phyloP scores from a whole-genome alignment of 2,888 invertebrate genomes.

The Tinea semifulvella region DNA sequence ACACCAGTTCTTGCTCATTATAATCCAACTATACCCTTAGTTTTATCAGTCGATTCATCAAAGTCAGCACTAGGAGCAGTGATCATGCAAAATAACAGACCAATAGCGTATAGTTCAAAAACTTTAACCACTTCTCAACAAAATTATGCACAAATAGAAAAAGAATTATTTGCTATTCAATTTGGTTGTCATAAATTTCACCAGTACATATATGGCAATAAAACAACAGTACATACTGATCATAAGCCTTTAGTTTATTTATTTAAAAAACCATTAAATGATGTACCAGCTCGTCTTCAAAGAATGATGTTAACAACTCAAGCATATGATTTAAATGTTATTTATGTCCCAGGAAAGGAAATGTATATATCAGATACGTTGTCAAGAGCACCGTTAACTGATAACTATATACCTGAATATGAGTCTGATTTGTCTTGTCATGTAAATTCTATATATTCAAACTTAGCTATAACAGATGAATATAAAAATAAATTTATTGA shows the following conservation, averaged over 20 bases:
- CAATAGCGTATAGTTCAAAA: slow-evolving; percentile 24
- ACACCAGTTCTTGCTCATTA: slow-evolving; percentile 21
- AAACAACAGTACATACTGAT: slow-evolving; percentile 23
- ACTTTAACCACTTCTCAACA: slow-evolving; percentile 18
- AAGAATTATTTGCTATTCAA: slow-evolving; percentile 21
- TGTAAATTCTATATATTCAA: too few relatives aligned
- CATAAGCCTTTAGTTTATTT: slow-evolving; percentile 27
- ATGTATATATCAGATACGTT: slow-evolving; percentile 26
- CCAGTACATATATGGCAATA: slow-evolving; percentile 15
- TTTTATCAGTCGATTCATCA: slow-evolving; percentile 20
- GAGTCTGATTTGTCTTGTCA: too few relatives aligned
- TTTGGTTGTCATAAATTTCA: slow-evolving; percentile 21
- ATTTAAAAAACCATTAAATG: slow-evolving; percentile 22
- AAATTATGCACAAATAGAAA: slow-evolving; percentile 23
- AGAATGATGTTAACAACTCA: slow-evolving; percentile 23
- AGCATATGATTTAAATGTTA: slow-evolving; percentile 23
- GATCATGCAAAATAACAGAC: slow-evolving; percentile 21
- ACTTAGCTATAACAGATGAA: too few relatives aligned
- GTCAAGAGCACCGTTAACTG: slow-evolving; percentile 21
- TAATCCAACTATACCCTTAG: slow-evolving; percentile 18
- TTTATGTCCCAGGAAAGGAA: slow-evolving; percentile 24
- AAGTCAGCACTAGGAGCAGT: slow-evolving; percentile 21
- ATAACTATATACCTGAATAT: too few relatives aligned
- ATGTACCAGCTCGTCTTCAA: slow-evolving; percentile 22
- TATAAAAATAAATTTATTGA: too few relatives aligned